A percentile compares a stretch with the other conserved stretches of the same genome.
Evolutionary conservation across 1,140 invertebrate species (phyloP).

Genomic region (Aphidius gifuensis): DNA sequence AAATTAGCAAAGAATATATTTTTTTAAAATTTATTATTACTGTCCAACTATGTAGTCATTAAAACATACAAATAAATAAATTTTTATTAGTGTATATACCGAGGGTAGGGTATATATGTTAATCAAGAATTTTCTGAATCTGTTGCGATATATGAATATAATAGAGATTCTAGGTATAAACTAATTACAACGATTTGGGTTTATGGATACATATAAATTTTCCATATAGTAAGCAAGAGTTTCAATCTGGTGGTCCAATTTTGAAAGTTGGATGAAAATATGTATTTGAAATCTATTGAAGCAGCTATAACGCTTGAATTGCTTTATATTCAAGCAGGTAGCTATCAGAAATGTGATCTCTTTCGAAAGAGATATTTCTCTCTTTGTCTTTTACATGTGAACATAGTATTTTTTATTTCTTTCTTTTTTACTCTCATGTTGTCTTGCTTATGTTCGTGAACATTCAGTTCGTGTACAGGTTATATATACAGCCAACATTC

Average conservation of each 20-base stretch:
- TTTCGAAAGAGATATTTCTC: conserved; percentile 4
- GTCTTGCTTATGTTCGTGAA: background rate
- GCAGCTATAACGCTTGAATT: conserved; percentile 24
- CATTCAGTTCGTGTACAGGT: conserved; percentile 3
- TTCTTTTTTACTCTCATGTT: background rate
- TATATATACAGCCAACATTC: conserved; percentile 2
- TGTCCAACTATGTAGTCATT: too few relatives aligned
- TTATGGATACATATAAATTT: conserved; percentile 5
- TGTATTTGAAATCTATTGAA: conserved; percentile 29
- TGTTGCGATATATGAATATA: too few relatives aligned
- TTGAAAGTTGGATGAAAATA: conserved; percentile 31
- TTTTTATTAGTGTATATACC: too few relatives aligned
- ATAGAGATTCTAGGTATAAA: too few relatives aligned
- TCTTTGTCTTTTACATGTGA: background rate
- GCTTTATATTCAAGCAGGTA: conserved; percentile 33
- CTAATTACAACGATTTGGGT: too few relatives aligned
- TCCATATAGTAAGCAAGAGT: conserved; percentile 20
- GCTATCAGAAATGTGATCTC: conserved; percentile 10
- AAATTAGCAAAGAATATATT: too few relatives aligned
- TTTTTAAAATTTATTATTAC: too few relatives aligned
- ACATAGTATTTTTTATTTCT: too few relatives aligned
- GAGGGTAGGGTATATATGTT: too few relatives aligned
- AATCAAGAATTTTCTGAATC: too few relatives aligned
- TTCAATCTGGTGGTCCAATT: conserved; percentile 38
- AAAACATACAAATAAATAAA: too few relatives aligned